phyloP scores from a whole-genome alignment of 2,888 invertebrate genomes.

The Calliopum simillimum region DNA sequence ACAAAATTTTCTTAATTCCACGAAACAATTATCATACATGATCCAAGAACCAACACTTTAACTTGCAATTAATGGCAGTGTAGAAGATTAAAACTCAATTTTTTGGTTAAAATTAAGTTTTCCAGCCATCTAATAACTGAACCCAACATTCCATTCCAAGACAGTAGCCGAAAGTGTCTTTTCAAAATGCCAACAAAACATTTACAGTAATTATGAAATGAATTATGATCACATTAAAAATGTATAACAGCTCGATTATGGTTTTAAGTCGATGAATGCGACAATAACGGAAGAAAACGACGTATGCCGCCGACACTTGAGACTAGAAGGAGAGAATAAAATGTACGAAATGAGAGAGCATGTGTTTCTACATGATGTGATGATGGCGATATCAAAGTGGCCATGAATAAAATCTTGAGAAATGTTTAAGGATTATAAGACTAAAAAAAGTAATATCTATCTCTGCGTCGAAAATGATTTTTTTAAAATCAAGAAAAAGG shows the following conservation, averaged over 20 bases:
- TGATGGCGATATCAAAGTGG: not conserved
- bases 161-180: not conserved
- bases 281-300: not conserved
- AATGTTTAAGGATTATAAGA: conserved; percentile 1
- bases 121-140: not conserved
- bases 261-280: not conserved
- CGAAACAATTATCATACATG: no score
- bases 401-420: conserved; percentile 7
- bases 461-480: no score
- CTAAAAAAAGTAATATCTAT: no score
- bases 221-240: conserved; percentile 33
- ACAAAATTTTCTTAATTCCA: no score
- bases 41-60: no score
- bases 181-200: not conserved
- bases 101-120: no score
- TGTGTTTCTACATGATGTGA: not conserved
- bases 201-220: conserved; percentile 18
- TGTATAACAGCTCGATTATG: conserved; percentile 27
- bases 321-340: not conserved
- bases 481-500: no score
- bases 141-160: not conserved
- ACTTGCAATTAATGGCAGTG: no score
- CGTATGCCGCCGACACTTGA: conserved; percentile 29
- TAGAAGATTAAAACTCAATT: no score
- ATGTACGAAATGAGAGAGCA: no score